These are phyloP conservation scores for Pemphredon lugubris DNA, from an alignment of 2,888 invertebrate species.

Conservation along the genomic window DNA sequence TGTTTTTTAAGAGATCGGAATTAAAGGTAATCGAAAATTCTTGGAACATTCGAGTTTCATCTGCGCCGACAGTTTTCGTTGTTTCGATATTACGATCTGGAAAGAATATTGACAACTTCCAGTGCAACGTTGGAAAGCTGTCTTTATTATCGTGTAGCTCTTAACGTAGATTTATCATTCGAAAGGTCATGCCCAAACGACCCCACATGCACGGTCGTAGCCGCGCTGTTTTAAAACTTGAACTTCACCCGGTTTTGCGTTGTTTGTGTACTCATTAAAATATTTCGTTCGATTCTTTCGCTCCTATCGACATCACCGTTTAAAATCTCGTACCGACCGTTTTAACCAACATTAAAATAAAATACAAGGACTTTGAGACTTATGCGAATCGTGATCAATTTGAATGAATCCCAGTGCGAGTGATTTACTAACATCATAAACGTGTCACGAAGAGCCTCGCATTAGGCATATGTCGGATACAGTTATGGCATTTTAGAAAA, in stretches of 20 bases:
- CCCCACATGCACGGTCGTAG: conserved; percentile 67
- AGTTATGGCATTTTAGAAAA: too few relatives aligned
- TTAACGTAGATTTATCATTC: conserved; percentile 59
- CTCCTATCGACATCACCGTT: not conserved
- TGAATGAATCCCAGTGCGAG: not conserved
- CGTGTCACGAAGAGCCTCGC: too few relatives aligned
- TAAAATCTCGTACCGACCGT: too few relatives aligned
- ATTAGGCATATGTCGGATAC: too few relatives aligned
- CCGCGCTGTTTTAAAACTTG: conserved; percentile 32
- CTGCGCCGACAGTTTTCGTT: too few relatives aligned
- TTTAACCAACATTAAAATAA: too few relatives aligned
- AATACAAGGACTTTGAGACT: too few relatives aligned
- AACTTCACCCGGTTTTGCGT: not conserved
- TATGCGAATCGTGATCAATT: not conserved
- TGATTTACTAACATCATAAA: too few relatives aligned
- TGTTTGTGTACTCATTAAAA: not conserved
- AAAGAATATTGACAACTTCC: conserved; percentile 12
- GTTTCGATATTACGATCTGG: not conserved
- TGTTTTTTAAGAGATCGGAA: too few relatives aligned
- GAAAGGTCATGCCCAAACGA: conserved; percentile 64
- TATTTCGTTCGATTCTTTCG: not conserved
- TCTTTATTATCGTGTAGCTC: conserved; percentile 53
- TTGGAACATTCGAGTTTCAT: too few relatives aligned
- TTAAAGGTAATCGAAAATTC: too few relatives aligned
- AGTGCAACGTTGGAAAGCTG: conserved; percentile 33